Base-by-base conservation (phyloP, 1,140 invertebrate species). In the Microplitis mediator region DNA sequence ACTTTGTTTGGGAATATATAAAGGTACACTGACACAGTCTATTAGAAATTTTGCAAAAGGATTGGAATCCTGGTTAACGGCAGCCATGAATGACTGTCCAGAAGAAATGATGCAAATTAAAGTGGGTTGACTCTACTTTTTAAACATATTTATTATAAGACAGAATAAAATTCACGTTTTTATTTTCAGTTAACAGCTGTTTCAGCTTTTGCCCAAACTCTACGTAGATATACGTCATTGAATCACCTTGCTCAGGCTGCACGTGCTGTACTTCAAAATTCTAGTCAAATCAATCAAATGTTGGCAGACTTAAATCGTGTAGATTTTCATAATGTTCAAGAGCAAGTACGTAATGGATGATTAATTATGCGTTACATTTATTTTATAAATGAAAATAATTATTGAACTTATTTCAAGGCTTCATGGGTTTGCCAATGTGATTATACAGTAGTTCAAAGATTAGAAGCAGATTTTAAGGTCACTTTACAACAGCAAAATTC, bases 401-500 rank as follows among this genome's bases (percentile, higher is more conserved):
- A 23, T 23, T 23, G 23, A 23, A 23, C 23, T 23, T 23, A 23
- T 23, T 23, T 23, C 65, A 70, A 87, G 91, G 97, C 97, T 2
- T 96, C 96, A 0, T 99, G 97, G 97, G 97, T 99, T 2, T 99
- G 97, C 85, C 94, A 97, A 77, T 99, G 97, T 89, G 95, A 96
- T 78, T 92, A 94, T 76, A 89, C 90, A 39, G 91, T 96, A 66
- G 96, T 98, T 2, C 92, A 94, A 78, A 90, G 93, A 69, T 89
- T 99, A 56, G 96, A 98, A 81, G 91, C 93, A 60, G 97, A 98
- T 84, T 99, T 98, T 81, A 99, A 99, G 88, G 90, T 93, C 51
- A 97, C 96, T 3, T 89, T 98, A 69, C 95, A 95, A 77, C 95
- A 95, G 80, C 96, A 97, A 86, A 96, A 96, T 81, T 93, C 95